These are phyloP conservation scores for Drosophila sulfurigaster DNA, from an alignment of 1,140 invertebrate species.

Conservation along the genomic window DNA sequence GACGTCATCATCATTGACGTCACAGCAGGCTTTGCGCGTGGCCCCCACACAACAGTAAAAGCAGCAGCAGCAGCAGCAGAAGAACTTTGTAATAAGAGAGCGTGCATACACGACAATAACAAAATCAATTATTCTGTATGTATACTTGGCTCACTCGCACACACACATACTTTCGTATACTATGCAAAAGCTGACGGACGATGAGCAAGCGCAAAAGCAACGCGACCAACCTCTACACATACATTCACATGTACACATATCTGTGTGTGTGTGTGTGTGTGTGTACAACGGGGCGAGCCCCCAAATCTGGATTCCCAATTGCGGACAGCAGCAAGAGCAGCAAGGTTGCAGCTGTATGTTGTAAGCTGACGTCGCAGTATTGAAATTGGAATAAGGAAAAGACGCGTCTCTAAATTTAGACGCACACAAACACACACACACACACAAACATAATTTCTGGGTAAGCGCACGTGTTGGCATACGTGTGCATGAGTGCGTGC, in stretches of 20 bases:
- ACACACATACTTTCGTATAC: conserved; percentile 2
- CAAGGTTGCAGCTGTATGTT: neutral
- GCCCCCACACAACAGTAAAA: conserved; percentile 22
- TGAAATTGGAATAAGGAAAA: conserved; percentile 26
- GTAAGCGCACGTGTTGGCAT: neutral
- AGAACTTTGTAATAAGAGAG: conserved; percentile 37
- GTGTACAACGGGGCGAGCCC: conserved; percentile 71
- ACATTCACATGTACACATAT: conserved; percentile 5
- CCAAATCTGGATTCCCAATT: conserved; percentile 76
- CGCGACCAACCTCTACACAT: conserved; percentile 29
- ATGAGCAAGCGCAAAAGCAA: conserved; percentile 66
- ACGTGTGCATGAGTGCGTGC: neutral
- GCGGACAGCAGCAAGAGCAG: conserved; percentile 30
- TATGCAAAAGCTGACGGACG: neutral
- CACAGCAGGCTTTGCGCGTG: conserved; percentile 52
- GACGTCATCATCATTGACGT: conserved; percentile 80
- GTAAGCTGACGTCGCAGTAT: conserved; percentile 29
- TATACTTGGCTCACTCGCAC: conserved; percentile 40
- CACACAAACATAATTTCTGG: neutral
- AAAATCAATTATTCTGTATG: conserved; percentile 75
- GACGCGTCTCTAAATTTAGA: conserved; percentile 20
- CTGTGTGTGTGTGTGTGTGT: conserved; percentile 41
- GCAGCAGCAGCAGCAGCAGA: conserved; percentile 2
- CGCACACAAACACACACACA: neutral
- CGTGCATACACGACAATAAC: conserved; percentile 17